Evolutionary conservation across 2,888 invertebrate species (phyloP).

Genomic region (Hydriomena furcata): DNA sequence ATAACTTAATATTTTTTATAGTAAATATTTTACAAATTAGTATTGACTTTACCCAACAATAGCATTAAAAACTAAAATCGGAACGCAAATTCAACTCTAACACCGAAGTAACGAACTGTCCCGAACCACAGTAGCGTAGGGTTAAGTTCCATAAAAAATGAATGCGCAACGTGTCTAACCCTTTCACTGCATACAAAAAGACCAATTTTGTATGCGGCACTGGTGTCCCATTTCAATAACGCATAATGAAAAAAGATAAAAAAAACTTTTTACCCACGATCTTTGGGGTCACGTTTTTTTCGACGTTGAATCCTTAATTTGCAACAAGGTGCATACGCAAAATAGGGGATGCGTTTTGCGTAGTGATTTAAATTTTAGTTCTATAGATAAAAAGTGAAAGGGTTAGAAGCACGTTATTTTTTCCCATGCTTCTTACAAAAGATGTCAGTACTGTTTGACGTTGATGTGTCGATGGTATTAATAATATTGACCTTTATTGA

Average conservation of each 20-base stretch:
- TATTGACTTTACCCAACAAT: neutral
- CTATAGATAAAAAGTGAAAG: constrained; percentile 69
- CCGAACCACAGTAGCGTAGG: constrained; percentile 71
- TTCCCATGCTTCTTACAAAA: constrained; percentile 69
- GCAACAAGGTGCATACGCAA: constrained; percentile 82
- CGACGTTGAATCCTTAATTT: constrained; percentile 78
- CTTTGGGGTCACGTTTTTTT: constrained; percentile 79
- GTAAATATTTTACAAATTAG: too few species aligned
- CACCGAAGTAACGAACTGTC: constrained; percentile 74
- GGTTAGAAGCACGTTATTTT: constrained; percentile 60
- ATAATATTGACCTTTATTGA: constrained; percentile 49
- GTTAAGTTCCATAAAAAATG: constrained; percentile 56
- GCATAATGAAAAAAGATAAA: constrained; percentile 76
- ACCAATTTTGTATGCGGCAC: constrained; percentile 80
- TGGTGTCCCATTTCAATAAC: constrained; percentile 83
- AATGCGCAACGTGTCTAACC: constrained; percentile 66
- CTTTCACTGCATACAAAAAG: constrained; percentile 70
- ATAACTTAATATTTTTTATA: too few species aligned
- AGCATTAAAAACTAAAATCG: constrained; percentile 38
- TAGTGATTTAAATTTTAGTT: constrained; percentile 76
- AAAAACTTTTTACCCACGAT: constrained; percentile 80
- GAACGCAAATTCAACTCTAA: constrained; percentile 71
- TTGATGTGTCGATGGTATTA: constrained; percentile 63
- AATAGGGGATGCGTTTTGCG: constrained; percentile 61
- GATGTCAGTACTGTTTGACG: constrained; percentile 67